phyloP scores from a whole-genome alignment of 2,888 invertebrate species.

The Fragum whitleyi region DNA sequence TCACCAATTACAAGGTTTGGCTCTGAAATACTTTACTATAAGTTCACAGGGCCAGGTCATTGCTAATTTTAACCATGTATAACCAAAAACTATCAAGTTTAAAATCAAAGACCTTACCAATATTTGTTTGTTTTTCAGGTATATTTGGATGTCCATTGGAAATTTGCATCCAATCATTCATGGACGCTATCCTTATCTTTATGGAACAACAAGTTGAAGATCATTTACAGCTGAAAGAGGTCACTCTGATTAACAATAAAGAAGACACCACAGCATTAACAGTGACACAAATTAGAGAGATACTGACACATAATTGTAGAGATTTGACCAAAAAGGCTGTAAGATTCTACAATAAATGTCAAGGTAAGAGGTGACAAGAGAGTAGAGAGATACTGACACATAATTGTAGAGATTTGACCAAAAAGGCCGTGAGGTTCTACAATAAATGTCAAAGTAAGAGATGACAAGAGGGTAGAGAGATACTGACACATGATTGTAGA shows the following conservation, averaged over 20 bases:
- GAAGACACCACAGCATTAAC: constrained; percentile 60
- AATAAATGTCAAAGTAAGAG: constrained; percentile 1
- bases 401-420: constrained; percentile 10
- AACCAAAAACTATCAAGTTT: too few species aligned
- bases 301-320: constrained; percentile 48
- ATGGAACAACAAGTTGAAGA: constrained; percentile 26
- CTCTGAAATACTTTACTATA: too few species aligned
- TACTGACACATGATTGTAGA: constrained; percentile 49
- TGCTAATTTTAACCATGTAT: too few species aligned
- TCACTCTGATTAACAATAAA: constrained; percentile 65
- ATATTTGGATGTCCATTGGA: constrained; percentile 67
- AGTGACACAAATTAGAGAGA: constrained; percentile 51
- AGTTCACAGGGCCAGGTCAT: too few species aligned
- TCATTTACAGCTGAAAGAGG: constrained; percentile 45
- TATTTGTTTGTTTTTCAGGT: too few species aligned
- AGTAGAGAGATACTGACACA: constrained; percentile 49
- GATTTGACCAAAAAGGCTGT: constrained; percentile 27
- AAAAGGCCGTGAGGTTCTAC: constrained; percentile 19
- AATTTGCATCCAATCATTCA: constrained; percentile 63
- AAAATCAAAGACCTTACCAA: too few species aligned
- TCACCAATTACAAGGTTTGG: too few species aligned
- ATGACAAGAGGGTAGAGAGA: constrained; percentile 48
- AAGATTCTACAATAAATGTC: constrained; percentile 4
- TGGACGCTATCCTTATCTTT: constrained; percentile 65
- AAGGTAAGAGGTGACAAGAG: not conserved